Conservation (phyloP, 2,888 invertebrate species). For the Acholoe squamosa region DNA sequence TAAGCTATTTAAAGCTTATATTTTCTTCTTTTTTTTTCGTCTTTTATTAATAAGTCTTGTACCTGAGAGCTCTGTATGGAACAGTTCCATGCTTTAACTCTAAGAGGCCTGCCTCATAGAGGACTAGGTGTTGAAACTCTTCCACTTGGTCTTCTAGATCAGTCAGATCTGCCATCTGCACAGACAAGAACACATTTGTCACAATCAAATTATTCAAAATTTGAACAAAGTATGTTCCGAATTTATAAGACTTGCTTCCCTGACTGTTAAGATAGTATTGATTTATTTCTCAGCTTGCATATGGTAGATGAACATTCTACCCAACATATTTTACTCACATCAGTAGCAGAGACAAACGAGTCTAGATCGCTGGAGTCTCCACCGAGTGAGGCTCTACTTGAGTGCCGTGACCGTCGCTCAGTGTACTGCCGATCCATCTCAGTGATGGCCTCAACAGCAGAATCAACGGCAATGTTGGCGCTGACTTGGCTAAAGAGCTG, state of each 20-base stretch:
- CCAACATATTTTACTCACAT: no score
- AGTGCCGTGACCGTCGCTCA: conserved; percentile 62
- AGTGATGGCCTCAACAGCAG: conserved; percentile 50
- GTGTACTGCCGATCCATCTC: conserved; percentile 71
- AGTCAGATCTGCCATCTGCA: conserved; percentile 84
- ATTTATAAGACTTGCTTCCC: no score
- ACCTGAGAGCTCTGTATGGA: conserved; percentile 82
- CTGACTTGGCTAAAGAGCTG: conserved; percentile 63
- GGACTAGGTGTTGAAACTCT: conserved; percentile 85
- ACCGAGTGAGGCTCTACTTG: conserved; percentile 69
- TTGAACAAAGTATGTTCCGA: no score
- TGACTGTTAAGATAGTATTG: no score
- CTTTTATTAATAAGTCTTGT: no score
- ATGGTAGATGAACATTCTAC: not conserved
- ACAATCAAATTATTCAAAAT: no score
- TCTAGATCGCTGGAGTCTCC: conserved; percentile 85
- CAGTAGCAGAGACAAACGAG: conserved; percentile 97
- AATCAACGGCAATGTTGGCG: conserved; percentile 60
- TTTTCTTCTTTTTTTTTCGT: no score
- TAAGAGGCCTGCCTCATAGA: conserved; percentile 93
- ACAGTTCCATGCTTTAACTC: conserved; percentile 89
- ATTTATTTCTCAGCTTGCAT: no score
- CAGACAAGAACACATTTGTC: not conserved
- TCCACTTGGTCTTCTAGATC: conserved; percentile 93
- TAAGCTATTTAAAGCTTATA: no score